Percentiles rank a stretch among this genome's conserved stretches.
phyloP scores from a whole-genome alignment of 2,888 invertebrate species.

The Melanchra persicariae region DNA sequence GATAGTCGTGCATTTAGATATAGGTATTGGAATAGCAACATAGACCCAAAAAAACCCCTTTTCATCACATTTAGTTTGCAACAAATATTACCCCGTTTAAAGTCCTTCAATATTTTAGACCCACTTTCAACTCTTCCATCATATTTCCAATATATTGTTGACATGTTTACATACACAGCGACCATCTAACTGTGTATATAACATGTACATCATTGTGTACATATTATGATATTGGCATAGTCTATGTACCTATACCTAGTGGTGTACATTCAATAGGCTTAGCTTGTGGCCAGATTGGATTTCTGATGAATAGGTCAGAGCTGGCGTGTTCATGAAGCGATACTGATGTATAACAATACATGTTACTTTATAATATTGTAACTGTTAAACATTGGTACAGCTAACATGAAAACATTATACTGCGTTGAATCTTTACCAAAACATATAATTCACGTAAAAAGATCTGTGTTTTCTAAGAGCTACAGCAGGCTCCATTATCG shows the following conservation, averaged over 20 bases:
- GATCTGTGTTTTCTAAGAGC: no score
- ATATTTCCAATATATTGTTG: background rate
- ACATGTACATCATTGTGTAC: conserved; percentile 2
- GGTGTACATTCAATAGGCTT: conserved; percentile 58
- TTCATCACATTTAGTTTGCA: background rate
- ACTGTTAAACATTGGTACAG: background rate
- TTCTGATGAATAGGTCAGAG: conserved; percentile 51
- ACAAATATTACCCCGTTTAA: background rate
- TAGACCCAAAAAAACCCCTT: no score
- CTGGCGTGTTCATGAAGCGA: conserved; percentile 12
- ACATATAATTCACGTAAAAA: no score
- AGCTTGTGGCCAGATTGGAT: conserved; percentile 59
- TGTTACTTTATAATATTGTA: conserved; percentile 8
- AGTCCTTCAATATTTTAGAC: background rate
- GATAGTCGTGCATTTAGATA: no score
- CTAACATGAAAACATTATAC: background rate
- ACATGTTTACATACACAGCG: conserved; percentile 11
- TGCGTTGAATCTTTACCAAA: no score
- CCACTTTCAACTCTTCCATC: background rate
- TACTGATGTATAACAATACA: background rate
- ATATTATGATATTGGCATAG: conserved; percentile 37
- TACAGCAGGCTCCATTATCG: no score
- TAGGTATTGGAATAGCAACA: background rate
- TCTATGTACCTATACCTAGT: background rate
- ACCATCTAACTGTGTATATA: background rate